Evolutionary conservation across 2,113 vertebrate genomes (phyloP), one percentile per base, ranked within the genome.

Genomic region (Trichechus manatus): DNA sequence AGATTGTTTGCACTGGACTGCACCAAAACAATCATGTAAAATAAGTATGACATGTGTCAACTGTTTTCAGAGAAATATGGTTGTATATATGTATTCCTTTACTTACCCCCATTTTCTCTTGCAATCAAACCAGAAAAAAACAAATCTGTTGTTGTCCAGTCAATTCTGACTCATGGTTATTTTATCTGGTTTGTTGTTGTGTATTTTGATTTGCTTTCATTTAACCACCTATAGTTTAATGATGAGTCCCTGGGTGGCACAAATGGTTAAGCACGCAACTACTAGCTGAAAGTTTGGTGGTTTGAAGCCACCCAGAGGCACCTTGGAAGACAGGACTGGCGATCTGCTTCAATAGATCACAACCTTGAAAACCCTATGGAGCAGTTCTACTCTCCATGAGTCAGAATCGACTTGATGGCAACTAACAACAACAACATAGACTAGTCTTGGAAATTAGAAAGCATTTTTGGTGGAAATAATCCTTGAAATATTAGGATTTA

Each of bases 381-480:
- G 63, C 63, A 29, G 63, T 64, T 64, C 25, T 64, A 9, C 10
- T 29, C 63, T 27, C 59, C 59, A 23, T 61, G 59, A 61, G 59
- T 61, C 59, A 23, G 19, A 61, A 61, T 17, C 4, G 53, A 56
- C 53, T 56, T 11, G 3, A 56, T 4, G 14, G 53, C 53, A 56
- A 17, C 53, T 56, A 17, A 56, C 53, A 56, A 56, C 50, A 53
- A 53, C 53, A 61, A 61, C 59, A 61, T 61, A 61, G 59, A 3
- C 4, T 79, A 75, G 11, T 83, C 23, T 56, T 7, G 92, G 56
- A 80, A 63, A 90, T 50, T 74, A 56, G 27, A 86, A 86, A 80
- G 2, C 29, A 66, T 92, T 95, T 92, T 93, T 92, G 68, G 29
- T 44, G 6, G 56, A 77, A 95, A 85, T 33, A 85, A 81, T 85